Percentiles rank a stretch among this genome's conserved stretches.
Evolutionary conservation across 2,113 vertebrate genomes (phyloP).

Genomic region (Heloderma charlesbogerti): DNA sequence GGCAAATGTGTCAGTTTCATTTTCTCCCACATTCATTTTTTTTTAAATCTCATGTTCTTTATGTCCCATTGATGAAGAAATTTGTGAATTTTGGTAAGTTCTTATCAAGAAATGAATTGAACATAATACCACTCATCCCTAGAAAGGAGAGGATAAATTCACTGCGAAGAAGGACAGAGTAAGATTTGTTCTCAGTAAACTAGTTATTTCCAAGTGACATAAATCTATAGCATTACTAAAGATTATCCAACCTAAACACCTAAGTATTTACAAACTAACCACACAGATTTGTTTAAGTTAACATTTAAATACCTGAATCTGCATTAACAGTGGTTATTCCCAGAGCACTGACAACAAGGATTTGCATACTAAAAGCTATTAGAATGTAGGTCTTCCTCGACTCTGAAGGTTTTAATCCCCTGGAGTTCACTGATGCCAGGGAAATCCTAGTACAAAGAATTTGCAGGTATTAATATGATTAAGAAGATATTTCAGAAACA

Average conservation of each 20-base stretch:
- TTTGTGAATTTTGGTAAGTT: too few species aligned
- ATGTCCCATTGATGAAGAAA: too few species aligned
- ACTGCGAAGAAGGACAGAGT: not conserved
- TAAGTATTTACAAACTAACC: slow-evolving; percentile 17
- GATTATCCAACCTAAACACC: not conserved
- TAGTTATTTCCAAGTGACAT: not conserved
- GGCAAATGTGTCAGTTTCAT: too few species aligned
- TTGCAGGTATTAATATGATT: slow-evolving; percentile 51
- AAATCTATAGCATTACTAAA: slow-evolving; percentile 33
- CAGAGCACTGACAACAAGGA: slow-evolving; percentile 56
- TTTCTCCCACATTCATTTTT: too few species aligned
- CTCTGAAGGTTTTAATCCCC: slow-evolving; percentile 63
- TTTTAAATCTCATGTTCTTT: too few species aligned
- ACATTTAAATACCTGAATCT: slow-evolving; percentile 39
- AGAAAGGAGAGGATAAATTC: not conserved
- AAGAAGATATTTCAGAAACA: slow-evolving; percentile 55
- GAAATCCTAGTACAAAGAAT: slow-evolving; percentile 66
- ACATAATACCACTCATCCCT: too few species aligned
- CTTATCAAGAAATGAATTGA: too few species aligned
- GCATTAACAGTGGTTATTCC: slow-evolving; percentile 56
- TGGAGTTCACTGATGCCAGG: slow-evolving; percentile 45
- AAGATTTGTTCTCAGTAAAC: not conserved
- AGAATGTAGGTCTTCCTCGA: slow-evolving; percentile 65
- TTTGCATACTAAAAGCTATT: slow-evolving; percentile 64
- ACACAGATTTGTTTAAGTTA: slow-evolving; percentile 36